A percentile compares a stretch with the other conserved stretches of the same genome.
Evolutionary conservation across 1,140 invertebrate species (phyloP).

Genomic region (Pantala flavescens): DNA sequence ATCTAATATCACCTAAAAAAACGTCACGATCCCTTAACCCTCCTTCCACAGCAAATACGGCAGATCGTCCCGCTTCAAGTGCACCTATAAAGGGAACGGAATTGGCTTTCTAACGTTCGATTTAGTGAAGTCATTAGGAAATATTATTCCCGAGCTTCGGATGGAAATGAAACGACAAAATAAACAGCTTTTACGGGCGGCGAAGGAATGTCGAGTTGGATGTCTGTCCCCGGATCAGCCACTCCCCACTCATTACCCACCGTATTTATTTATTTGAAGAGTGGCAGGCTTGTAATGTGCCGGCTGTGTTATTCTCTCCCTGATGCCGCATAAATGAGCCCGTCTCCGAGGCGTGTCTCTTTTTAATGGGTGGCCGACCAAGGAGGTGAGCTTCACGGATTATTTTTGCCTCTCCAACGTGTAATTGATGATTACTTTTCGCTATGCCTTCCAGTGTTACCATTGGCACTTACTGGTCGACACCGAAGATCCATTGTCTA

Average conservation of each 20-base stretch:
- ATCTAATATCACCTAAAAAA: too few species aligned
- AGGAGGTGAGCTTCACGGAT: neutral
- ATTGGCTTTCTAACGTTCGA: neutral
- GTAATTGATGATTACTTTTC: too few species aligned
- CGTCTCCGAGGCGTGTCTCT: neutral
- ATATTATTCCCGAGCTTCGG: neutral
- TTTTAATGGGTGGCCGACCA: neutral
- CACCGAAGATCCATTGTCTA: too few species aligned
- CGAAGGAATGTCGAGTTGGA: neutral
- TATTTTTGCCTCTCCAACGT: too few species aligned
- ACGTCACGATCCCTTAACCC: too few species aligned
- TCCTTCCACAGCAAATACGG: too few species aligned
- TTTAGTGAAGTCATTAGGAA: neutral
- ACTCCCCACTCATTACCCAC: neutral
- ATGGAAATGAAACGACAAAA: neutral
- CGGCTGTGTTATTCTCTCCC: conserved; percentile 1
- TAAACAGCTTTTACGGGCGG: neutral
- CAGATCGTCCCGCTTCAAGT: neutral
- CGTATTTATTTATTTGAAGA: conserved; percentile 10
- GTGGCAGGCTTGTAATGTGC: neutral
- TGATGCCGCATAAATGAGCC: conserved; percentile 1
- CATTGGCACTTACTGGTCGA: too few species aligned
- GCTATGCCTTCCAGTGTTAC: too few species aligned
- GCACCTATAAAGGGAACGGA: neutral
- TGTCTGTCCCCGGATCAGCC: neutral